phyloP scores from a whole-genome alignment of 2,797 vertebrate genomes.

The Borostomias antarcticus region DNA sequence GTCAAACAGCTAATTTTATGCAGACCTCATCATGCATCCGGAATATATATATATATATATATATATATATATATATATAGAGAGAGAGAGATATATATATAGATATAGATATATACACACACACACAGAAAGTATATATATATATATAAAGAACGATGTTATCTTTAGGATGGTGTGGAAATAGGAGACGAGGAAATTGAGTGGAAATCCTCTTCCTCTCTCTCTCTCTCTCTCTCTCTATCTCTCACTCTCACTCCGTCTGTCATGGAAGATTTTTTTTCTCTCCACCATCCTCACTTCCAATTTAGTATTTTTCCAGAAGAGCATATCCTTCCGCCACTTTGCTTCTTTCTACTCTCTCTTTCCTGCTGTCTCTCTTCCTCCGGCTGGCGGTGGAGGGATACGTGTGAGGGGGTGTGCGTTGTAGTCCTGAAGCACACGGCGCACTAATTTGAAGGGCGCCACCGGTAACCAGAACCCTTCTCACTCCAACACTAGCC shows the following conservation, averaged over 20 bases:
- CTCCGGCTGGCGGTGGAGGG: conserved; percentile 28
- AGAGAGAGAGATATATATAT: background rate
- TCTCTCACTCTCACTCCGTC: conserved; percentile 34
- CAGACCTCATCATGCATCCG: conserved; percentile 61
- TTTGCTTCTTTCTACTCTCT: background rate
- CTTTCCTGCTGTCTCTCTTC: background rate
- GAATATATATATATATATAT: conserved; percentile 20
- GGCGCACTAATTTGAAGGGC: conserved; percentile 6
- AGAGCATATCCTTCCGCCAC: conserved; percentile 32
- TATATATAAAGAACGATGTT: conserved; percentile 44
- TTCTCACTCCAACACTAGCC: conserved; percentile 33
- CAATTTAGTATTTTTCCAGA: conserved; percentile 37
- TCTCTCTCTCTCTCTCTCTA: conserved; percentile 52
- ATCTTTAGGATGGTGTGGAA: conserved; percentile 62
- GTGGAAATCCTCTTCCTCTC: conserved; percentile 62
- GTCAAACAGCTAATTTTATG: conserved; percentile 73
- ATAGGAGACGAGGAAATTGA: conserved; percentile 68
- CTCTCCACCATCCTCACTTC: no score
- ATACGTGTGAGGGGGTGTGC: conserved; percentile 26
- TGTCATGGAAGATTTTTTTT: conserved; percentile 28
- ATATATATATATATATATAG: background rate
- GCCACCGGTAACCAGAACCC: conserved; percentile 27
- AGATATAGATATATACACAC: no score
- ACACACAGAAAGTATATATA: background rate
- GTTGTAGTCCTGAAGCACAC: conserved; percentile 38